Evolutionary conservation across 2,113 vertebrate genomes (phyloP).

Genomic region (Oreotragus oreotragus): DNA sequence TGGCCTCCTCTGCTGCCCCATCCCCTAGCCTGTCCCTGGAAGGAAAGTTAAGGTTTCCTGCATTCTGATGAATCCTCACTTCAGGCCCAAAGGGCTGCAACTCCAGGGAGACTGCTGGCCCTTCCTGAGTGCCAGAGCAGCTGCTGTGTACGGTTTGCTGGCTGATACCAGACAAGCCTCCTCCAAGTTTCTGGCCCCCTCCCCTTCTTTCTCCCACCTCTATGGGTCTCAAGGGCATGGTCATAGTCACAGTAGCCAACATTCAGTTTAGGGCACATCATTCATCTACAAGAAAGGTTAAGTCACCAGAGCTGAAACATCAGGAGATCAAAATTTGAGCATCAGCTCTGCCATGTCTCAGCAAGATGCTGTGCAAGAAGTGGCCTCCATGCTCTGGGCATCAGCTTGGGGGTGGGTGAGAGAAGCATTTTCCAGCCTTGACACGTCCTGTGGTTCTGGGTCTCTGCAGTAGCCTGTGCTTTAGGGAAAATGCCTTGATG

Average conservation of each 20-base stretch:
- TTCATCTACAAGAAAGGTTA: not conserved
- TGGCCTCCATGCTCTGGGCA: not conserved
- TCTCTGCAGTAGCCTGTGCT: not conserved
- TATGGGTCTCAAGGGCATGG: not conserved
- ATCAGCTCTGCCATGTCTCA: not conserved
- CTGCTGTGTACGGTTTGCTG: not conserved
- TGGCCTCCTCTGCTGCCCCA: not conserved
- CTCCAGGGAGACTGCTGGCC: not conserved
- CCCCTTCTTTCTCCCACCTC: not conserved
- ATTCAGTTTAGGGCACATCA: not conserved
- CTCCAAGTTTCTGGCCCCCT: not conserved
- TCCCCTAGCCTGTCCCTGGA: not conserved
- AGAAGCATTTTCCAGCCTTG: not conserved
- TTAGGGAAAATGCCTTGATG: not conserved
- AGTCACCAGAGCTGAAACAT: not conserved
- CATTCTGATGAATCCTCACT: not conserved
- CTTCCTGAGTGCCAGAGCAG: not conserved
- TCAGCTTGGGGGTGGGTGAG: not conserved
- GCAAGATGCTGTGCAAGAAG: not conserved
- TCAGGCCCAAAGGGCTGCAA: not conserved
- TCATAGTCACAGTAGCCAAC: not conserved
- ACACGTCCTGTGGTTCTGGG: not conserved
- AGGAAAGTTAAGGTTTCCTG: not conserved
- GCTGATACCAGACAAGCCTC: not conserved
- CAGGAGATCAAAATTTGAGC: not conserved